phyloP scores from a whole-genome alignment of 1,140 invertebrate genomes.

The Drosophila orosa region DNA sequence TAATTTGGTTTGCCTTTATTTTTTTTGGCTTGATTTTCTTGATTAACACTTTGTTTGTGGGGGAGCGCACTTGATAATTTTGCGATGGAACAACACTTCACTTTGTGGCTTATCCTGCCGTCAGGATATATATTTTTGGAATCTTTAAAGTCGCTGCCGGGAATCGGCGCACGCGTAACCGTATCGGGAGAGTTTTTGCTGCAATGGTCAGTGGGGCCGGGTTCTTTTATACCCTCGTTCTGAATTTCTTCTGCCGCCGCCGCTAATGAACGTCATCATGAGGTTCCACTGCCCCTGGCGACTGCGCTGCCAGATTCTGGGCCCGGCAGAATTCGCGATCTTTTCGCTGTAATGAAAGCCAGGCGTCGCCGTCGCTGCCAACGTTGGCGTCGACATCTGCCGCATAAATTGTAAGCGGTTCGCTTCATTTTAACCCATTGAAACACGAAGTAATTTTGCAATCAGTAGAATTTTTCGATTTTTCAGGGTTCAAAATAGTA shows the following conservation, averaged over 20 bases:
- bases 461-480: neutral
- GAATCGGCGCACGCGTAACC: conserved; percentile 73
- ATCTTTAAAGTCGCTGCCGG: conserved; percentile 33
- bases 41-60: conserved; percentile 28
- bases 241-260: conserved; percentile 72
- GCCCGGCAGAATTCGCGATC: conserved; percentile 58
- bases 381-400: conserved; percentile 32
- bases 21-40: neutral
- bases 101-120: conserved; percentile 52
- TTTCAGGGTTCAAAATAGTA: neutral
- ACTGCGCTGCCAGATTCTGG: conserved; percentile 50
- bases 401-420: conserved; percentile 64
- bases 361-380: conserved; percentile 20
- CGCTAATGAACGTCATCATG: conserved; percentile 62
- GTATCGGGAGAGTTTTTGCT: conserved; percentile 70
- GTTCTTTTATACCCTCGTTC: conserved; percentile 81
- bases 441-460: neutral
- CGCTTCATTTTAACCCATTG: conserved; percentile 24
- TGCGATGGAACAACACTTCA: conserved; percentile 22
- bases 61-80: conserved; percentile 13
- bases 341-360: conserved; percentile 58
- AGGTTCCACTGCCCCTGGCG: conserved; percentile 45
- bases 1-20: neutral
- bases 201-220: conserved; percentile 58
- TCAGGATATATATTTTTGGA: conserved; percentile 43